Base-by-base conservation (phyloP, 2,797 vertebrate genomes). In the Chelidonichthys spinosus region DNA sequence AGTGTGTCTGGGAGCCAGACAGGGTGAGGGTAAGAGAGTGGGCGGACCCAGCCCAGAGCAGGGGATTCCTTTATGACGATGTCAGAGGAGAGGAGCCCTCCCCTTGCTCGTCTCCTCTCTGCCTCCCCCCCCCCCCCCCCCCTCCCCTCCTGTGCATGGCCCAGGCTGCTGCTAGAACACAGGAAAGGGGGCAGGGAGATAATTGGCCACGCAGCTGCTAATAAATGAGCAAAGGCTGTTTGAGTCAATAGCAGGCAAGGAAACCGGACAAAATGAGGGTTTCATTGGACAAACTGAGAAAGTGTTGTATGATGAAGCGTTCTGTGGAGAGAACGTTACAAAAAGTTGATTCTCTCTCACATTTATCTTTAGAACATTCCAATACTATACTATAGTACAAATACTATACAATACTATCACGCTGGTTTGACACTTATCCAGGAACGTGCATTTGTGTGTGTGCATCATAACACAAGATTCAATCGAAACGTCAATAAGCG, bases 61-160 rank as follows among this genome's bases (percentile, higher is more conserved):
- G 95, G 95, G 95, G 93, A 95, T 94, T 94, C 94, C 95, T 94
- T 92, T 93, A 93, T 94, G 92, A 94, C 92, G 91, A 94, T 92
- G 92, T 94, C 94, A 95, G 94, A 93, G 87, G 69, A 86, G 79
- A 82, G 71, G 69, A 72, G 85, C 82, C 87, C 88, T 87, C 91
- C 89, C 88, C 85, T 86, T 40, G 7, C 40, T 47, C 60, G 5
- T 6, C 60, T 33, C 32, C 36, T 58, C 36, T 18, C 59, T 35
- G 25, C 10, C 18, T 54, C 32, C 11, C 10, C 18, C 37, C 63
- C 32, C 60, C 40, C 43, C 40, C 25, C 52, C 9, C 40, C 49
- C 47, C 76, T 60, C 55, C 76, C 76, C 74, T 85, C 78, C 72
- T 77, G 75, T 85, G 83, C 77, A 61, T 42, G 58, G 74, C 69